Evolutionary conservation across 2,113 vertebrate genomes (phyloP), one percentile per base, ranked within the genome.

Genomic region (Labeo catla): DNA sequence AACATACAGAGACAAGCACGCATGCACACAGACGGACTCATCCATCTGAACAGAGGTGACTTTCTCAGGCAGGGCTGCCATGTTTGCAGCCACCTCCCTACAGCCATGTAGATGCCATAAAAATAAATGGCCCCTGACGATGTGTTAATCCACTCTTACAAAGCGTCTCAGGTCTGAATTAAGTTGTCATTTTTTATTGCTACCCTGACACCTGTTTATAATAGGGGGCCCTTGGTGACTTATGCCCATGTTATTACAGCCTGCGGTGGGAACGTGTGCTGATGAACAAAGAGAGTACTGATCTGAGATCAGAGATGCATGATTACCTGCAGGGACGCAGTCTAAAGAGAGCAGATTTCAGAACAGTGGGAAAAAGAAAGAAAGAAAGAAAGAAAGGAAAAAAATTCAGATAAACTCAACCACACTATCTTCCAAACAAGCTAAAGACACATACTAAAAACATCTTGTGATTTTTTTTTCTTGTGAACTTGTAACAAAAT

Each of bases 161-260:
- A 93, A 93, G 87, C 83, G 88, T 88, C 89, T 88, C 36, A 84
- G 87, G 89, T 91, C 91, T 81, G 90, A 94, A 95, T 94, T 94
- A 95, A 93, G 90, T 92, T 94, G 93, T 94, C 93, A 91, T 94
- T 93, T 95, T 95, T 95, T 94, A 94, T 93, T 91, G 92, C 91
- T 85, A 87, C 90, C 93, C 89, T 93, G 94, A 94, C 93, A 94
- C 93, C 93, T 94, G 93, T 95, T 95, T 94, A 94, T 93, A 95
- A 94, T 93, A 91, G 91, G 84, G 87, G 93, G 90, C 91, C 91
- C 92, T 92, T 89, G 89, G 92, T 90, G 91, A 95, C 91, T 93
- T 93, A 93, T 83, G 91, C 76, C 89, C 83, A 86, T 93, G 91
- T 95, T 94, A 89, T 93, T 93, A 70, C 91, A 91, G 90, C 87